Conservation (phyloP, 2,797 vertebrate genomes). For the Melanotaenia boesemani region DNA sequence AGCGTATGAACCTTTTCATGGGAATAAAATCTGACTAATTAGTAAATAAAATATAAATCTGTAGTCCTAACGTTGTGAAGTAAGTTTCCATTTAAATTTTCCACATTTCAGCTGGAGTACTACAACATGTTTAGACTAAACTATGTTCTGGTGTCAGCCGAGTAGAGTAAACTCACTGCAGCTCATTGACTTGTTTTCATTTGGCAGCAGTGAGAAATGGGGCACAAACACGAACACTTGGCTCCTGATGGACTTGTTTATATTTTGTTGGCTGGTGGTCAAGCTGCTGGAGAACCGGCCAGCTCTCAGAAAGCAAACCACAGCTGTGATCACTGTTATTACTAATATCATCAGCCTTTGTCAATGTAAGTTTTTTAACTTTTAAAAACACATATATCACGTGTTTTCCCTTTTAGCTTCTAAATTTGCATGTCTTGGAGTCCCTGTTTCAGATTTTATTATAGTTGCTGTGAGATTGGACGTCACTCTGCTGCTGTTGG, state of each 20-base stretch:
- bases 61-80: not conserved
- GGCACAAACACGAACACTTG: constrained; percentile 12
- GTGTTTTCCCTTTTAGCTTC: too few species aligned
- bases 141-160: not conserved
- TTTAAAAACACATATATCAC: too few species aligned
- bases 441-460: too few species aligned
- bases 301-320: not conserved
- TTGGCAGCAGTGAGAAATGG: not conserved
- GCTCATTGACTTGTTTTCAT: constrained; percentile 6
- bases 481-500: not conserved
- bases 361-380: too few species aligned
- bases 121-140: not conserved
- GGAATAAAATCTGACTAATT: not conserved
- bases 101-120: not conserved
- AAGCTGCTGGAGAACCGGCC: not conserved
- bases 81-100: not conserved
- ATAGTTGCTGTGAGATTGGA: too few species aligned
- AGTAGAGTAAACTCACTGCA: not conserved
- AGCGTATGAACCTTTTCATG: constrained; percentile 4
- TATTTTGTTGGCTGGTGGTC: not conserved
- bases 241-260: not conserved
- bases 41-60: too few species aligned
- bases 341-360: too few species aligned
- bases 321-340: not conserved
- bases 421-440: too few species aligned